Conservation (phyloP, 2,888 invertebrate genomes). For the Temnothorax rugatulus region DNA sequence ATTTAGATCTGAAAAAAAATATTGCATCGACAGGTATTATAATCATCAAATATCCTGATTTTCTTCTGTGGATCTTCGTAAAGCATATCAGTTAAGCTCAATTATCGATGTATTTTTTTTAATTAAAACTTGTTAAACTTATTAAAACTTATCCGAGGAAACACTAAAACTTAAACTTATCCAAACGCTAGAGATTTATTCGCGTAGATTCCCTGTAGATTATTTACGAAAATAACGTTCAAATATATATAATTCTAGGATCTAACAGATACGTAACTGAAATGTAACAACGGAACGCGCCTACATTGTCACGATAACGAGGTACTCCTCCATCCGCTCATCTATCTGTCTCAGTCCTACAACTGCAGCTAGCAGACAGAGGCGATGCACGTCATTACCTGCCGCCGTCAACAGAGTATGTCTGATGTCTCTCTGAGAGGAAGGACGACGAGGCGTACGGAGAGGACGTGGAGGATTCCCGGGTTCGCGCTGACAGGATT, state of each 20-base stretch:
- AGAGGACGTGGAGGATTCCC: constrained; percentile 51
- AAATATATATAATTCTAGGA: not conserved
- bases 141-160: not conserved
- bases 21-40: not conserved
- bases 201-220: not conserved
- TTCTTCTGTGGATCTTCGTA: not conserved
- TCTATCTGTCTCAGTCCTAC: constrained; percentile 51
- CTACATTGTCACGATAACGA: constrained; percentile 52
- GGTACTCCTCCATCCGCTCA: constrained; percentile 32
- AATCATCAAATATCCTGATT: not conserved
- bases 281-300: constrained; percentile 47
- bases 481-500: constrained; percentile 61
- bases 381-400: constrained; percentile 57
- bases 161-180: not conserved
- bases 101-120: not conserved
- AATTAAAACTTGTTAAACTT: constrained; percentile 24
- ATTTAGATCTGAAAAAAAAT: not conserved
- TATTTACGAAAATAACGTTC: constrained; percentile 16
- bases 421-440: constrained; percentile 64
- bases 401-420: constrained; percentile 49
- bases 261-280: constrained; percentile 17
- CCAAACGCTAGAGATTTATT: not conserved
- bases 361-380: constrained; percentile 29
- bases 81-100: not conserved
- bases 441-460: constrained; percentile 48